phyloP scores from a whole-genome alignment of 1,140 invertebrate species.

The Vanessa tameamea region DNA sequence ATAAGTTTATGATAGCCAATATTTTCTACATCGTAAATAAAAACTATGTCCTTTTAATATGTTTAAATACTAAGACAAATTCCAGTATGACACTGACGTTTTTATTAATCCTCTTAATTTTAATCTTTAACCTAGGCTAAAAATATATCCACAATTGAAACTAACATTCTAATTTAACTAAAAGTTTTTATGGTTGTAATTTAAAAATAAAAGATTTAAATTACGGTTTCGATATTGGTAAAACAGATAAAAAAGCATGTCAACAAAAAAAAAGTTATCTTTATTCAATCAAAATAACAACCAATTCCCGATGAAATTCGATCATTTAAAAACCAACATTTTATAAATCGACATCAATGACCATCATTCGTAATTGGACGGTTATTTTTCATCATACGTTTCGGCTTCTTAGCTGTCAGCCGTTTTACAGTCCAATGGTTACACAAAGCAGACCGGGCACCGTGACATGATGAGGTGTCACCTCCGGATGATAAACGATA shows the following conservation, averaged over 20 bases:
- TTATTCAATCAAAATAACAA: neutral
- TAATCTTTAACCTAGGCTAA: too few relatives aligned
- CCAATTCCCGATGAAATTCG: constrained; percentile 1
- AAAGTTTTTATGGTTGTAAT: too few relatives aligned
- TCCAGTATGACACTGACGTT: neutral
- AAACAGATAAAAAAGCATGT: neutral
- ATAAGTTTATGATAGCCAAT: too few relatives aligned
- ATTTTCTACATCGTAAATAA: too few relatives aligned
- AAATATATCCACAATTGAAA: too few relatives aligned
- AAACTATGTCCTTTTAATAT: too few relatives aligned
- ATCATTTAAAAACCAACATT: constrained; percentile 1
- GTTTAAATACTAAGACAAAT: too few relatives aligned
- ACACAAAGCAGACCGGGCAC: constrained; percentile 57
- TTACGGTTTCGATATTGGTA: too few relatives aligned
- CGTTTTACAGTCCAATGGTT: constrained; percentile 59
- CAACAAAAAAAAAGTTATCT: constrained; percentile 1
- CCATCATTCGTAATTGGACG: constrained; percentile 44
- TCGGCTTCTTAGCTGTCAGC: constrained; percentile 51
- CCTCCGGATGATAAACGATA: constrained; percentile 66
- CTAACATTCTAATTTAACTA: too few relatives aligned
- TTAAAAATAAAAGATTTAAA: too few relatives aligned
- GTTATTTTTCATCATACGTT: constrained; percentile 43
- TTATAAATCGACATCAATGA: constrained; percentile 21
- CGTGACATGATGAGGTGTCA: constrained; percentile 73
- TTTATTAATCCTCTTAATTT: neutral